phyloP scores from a whole-genome alignment of 2,113 vertebrate genomes.

The Butorides virescens region DNA sequence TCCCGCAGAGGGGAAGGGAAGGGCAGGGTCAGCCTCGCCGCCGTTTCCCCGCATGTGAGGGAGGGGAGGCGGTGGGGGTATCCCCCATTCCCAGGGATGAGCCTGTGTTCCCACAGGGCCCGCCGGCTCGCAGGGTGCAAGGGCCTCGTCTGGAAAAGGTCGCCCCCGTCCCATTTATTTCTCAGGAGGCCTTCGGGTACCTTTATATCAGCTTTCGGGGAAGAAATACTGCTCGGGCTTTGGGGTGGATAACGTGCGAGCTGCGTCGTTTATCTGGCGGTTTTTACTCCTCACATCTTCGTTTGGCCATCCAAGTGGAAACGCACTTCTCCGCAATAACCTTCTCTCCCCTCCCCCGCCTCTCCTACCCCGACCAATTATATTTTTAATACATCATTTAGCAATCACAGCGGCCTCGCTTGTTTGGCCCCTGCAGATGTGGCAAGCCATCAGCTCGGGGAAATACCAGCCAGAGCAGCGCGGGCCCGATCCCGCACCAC shows the following conservation, averaged over 20 bases:
- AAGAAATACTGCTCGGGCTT: conserved; percentile 18
- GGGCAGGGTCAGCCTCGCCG: not conserved
- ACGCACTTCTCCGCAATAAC: not conserved
- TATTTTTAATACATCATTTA: not conserved
- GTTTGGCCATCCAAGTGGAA: not conserved
- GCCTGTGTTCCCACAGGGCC: not conserved
- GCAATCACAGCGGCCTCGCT: not conserved
- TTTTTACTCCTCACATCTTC: not conserved
- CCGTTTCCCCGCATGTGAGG: not conserved
- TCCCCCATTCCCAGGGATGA: not conserved
- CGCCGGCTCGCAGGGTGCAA: not conserved
- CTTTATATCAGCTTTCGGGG: conserved; percentile 28
- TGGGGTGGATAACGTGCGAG: conserved; percentile 15
- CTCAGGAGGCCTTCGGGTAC: conserved; percentile 18
- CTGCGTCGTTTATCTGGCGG: not conserved
- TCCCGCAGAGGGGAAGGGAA: not conserved
- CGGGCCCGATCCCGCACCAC: rapidly evolving
- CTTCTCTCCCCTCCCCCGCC: not conserved
- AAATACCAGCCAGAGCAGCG: not conserved
- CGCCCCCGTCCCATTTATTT: not conserved
- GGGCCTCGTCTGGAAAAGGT: not conserved
- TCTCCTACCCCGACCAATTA: not conserved
- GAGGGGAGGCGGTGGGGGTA: not conserved
- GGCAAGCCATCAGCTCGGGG: not conserved
- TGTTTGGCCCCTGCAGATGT: not conserved